These are phyloP conservation scores for Microplitis manilae DNA, from an alignment of 2,888 invertebrate genomes.

Conservation along the genomic window DNA sequence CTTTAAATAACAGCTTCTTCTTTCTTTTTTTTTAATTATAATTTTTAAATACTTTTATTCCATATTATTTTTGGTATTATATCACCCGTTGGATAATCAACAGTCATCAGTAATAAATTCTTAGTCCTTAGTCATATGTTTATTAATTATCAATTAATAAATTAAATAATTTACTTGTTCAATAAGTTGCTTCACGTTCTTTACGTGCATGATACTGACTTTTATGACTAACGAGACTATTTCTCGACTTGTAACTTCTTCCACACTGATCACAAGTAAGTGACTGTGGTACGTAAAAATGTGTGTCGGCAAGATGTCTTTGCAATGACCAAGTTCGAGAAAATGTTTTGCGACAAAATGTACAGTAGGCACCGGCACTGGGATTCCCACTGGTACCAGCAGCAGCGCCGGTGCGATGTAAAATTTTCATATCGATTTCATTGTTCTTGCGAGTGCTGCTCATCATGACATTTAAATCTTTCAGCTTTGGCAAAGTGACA, in stretches of 20 bases:
- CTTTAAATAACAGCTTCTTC: background rate
- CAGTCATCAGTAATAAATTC: background rate
- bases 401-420: conserved; percentile 9
- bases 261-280: conserved; percentile 72
- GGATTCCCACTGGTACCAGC: conserved; percentile 33
- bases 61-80: background rate
- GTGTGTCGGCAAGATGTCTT: conserved; percentile 73
- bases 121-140: background rate
- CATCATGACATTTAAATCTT: conserved; percentile 22
- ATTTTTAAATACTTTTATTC: too few species aligned
- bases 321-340: conserved; percentile 73
- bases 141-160: too few species aligned
- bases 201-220: conserved; percentile 72
- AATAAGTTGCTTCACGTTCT: conserved; percentile 60
- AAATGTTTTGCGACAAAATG: conserved; percentile 72
- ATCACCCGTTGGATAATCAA: conserved; percentile 20
- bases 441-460: background rate
- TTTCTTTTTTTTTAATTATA: background rate
- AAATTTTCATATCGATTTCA: background rate
- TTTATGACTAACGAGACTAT: conserved; percentile 73
- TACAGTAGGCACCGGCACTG: conserved; percentile 64
- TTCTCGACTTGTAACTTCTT: conserved; percentile 72
- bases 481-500: conserved; percentile 22
- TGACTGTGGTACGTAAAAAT: conserved; percentile 72
- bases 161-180: conserved; percentile 29